These are phyloP conservation scores for Gymnoscopelus braueri DNA, from an alignment of 2,797 vertebrate genomes.

Conservation along the genomic window DNA sequence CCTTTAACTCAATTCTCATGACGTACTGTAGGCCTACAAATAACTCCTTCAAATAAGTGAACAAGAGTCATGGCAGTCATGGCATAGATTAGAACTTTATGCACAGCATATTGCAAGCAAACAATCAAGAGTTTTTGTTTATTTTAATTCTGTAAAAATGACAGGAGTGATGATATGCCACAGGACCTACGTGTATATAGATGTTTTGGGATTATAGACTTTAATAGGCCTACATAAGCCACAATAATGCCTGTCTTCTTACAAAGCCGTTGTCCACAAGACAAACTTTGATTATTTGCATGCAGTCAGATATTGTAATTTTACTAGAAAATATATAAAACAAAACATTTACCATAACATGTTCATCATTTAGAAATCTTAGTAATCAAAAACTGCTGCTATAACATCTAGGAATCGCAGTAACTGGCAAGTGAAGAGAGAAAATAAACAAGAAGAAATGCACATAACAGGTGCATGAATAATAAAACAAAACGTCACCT, in stretches of 20 bases:
- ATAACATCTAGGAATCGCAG: slow-evolving; percentile 77
- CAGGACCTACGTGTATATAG: too few relatives aligned
- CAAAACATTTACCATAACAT: slow-evolving; percentile 40
- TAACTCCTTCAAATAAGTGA: too few relatives aligned
- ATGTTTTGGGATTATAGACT: too few relatives aligned
- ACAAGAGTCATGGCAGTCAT: too few relatives aligned
- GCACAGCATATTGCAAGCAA: slow-evolving; percentile 5
- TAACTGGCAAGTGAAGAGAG: slow-evolving; percentile 52
- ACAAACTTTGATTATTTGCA: neutral
- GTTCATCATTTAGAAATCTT: slow-evolving; percentile 76
- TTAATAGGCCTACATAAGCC: too few relatives aligned
- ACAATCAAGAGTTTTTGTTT: slow-evolving; percentile 11
- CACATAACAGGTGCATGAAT: slow-evolving; percentile 8
- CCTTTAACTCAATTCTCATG: too few relatives aligned
- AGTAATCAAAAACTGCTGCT: slow-evolving; percentile 80
- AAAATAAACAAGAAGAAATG: slow-evolving; percentile 39
- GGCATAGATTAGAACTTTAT: too few relatives aligned
- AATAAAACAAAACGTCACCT: slow-evolving; percentile 15
- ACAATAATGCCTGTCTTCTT: too few relatives aligned
- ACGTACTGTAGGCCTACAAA: too few relatives aligned
- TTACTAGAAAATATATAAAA: slow-evolving; percentile 24
- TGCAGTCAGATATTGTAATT: slow-evolving; percentile 6
- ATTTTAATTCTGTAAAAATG: neutral
- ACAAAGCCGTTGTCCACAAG: too few relatives aligned
- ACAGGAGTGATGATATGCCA: neutral